Evolutionary conservation across 2,797 vertebrate genomes (phyloP).

Genomic region (Melanogrammus aeglefinus): DNA sequence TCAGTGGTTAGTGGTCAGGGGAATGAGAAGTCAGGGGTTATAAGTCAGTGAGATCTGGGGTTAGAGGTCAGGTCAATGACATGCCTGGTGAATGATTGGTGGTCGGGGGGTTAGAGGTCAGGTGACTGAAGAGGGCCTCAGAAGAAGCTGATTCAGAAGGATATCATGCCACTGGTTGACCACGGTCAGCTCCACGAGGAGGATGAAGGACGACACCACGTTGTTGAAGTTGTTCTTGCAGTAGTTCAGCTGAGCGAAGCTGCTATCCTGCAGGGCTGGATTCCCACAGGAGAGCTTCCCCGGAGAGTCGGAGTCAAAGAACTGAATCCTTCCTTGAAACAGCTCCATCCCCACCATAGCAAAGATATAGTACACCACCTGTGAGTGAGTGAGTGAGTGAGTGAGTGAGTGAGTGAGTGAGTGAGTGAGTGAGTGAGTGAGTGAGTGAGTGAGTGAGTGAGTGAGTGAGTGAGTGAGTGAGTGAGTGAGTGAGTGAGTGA

Average conservation of each 20-base stretch:
- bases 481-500: too few species aligned
- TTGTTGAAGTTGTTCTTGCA: constrained; percentile 96
- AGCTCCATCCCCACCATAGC: constrained; percentile 93
- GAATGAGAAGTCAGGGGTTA: not conserved
- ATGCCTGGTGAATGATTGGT: not conserved
- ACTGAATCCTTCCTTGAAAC: constrained; percentile 81
- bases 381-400: not conserved
- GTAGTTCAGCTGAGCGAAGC: constrained; percentile 81
- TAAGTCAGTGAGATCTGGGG: too few species aligned
- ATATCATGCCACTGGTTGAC: constrained; percentile 98
- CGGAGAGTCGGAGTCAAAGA: constrained; percentile 53
- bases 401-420: too few species aligned
- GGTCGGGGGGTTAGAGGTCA: not conserved
- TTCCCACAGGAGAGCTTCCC: constrained; percentile 78
- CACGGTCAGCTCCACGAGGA: constrained; percentile 88
- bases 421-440: too few species aligned
- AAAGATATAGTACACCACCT: constrained; percentile 93
- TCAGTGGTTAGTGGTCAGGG: not conserved
- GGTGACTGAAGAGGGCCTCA: not conserved
- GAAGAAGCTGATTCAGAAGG: constrained; percentile 64
- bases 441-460: too few species aligned
- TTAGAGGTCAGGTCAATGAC: not conserved
- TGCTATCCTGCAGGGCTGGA: constrained; percentile 68
- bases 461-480: too few species aligned
- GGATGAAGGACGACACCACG: constrained; percentile 79